Conservation (phyloP, 2,797 vertebrate genomes). For the Alfaro cultratus region DNA sequence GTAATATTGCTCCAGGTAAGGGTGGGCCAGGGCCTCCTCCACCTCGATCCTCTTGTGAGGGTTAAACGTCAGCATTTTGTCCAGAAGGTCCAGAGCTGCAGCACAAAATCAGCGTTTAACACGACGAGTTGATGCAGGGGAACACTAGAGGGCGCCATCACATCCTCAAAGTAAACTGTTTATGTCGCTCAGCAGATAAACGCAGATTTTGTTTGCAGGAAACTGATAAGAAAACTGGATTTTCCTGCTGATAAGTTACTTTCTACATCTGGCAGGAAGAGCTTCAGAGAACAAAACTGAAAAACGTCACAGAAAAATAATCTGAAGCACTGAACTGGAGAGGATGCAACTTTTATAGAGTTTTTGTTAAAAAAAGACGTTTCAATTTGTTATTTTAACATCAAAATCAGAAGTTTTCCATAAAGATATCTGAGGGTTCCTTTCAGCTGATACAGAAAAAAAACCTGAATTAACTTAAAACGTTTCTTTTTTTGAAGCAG, state of each 20-base stretch:
- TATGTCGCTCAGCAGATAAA: background rate
- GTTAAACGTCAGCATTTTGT: conserved; percentile 92
- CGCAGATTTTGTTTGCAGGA: background rate
- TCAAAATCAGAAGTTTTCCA: background rate
- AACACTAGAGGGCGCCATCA: conserved; percentile 37
- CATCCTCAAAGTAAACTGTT: background rate
- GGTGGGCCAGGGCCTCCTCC: conserved; percentile 89
- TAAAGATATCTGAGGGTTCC: no score
- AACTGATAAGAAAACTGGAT: background rate
- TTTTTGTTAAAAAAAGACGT: background rate
- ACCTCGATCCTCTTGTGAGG: conserved; percentile 91
- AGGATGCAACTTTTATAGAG: background rate
- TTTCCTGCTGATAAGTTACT: background rate
- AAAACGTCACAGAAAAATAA: background rate
- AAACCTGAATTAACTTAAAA: no score
- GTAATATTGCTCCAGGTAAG: conserved; percentile 93
- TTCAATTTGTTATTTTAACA: background rate
- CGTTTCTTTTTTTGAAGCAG: no score
- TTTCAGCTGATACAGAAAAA: no score
- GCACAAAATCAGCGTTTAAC: background rate
- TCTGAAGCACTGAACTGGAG: background rate
- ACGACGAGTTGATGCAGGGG: background rate
- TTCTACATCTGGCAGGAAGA: background rate
- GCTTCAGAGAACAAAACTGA: background rate
- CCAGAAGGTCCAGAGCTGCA: conserved; percentile 88